Base-by-base conservation (phyloP, 2,888 invertebrate genomes). In the Dromius quadrimaculatus region DNA sequence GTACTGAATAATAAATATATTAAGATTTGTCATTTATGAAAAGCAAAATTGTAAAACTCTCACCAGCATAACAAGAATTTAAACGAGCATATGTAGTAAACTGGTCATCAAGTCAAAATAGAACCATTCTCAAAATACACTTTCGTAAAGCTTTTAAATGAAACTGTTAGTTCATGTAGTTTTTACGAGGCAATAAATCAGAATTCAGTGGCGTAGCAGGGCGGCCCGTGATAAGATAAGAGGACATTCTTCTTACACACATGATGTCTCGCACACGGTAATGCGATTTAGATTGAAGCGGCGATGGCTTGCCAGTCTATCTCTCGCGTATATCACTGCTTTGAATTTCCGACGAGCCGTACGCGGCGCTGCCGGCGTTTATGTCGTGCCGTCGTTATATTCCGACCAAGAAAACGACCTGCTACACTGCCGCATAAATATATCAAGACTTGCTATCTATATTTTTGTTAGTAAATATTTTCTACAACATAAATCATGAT, bases 251-350 rank as follows among this genome's bases (percentile, higher is more conserved):
- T 59, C 68, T 68, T 68, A 43, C 59, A 68, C 66, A 66, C 57
- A 66, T 66, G 66, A 66, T 66, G 66, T 41, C 47, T 17, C 43
- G 34, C 59, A 62, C 71, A 72, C 73, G 75, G 76, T 78, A 81
- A 81, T 80, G 79, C 78, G 80, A 80, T 81, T 80, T 78, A 81
- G 80, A 81, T 80, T 81, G 79, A 79, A 79, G 76, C 76, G 78
- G 77, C 77, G 79, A 80, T 78, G 79, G 78, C 77, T 76, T 19
- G 64, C 45, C 32, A 41, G 68, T 17, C 68, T 68, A 68, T 68
- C 68, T 41, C 20, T 9, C 43, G 32, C 59, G 59, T 68, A 68
- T 68, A 68, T 68, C 68, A 68, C 59, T 63, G 68, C 68, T 68
- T 65, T 68, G 68, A 68, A 68, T 68, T 68, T 68, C 68, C 68